Percentiles rank a stretch among this genome's conserved stretches.
phyloP scores from a whole-genome alignment of 2,113 vertebrate genomes.

The Phocoena phocoena region DNA sequence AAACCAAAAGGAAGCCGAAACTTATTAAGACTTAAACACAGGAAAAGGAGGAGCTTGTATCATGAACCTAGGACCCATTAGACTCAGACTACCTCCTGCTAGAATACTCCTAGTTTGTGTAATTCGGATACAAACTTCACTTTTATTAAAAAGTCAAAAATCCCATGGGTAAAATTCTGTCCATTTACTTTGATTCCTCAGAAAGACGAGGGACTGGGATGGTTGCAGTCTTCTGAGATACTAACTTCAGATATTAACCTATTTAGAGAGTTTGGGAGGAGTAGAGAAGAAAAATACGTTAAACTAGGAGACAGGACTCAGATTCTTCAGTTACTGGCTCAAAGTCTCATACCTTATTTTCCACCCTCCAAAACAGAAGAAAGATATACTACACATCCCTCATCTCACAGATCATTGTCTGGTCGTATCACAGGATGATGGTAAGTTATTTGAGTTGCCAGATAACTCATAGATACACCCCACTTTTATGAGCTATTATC shows the following conservation, averaged over 20 bases:
- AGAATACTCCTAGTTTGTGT: neutral
- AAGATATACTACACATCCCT: neutral
- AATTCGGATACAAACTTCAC: slow-evolving; percentile 5
- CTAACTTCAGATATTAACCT: neutral
- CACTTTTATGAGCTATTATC: neutral
- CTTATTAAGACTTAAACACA: slow-evolving; percentile 43
- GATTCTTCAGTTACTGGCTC: neutral
- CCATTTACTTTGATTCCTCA: slow-evolving; percentile 35
- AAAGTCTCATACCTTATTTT: neutral
- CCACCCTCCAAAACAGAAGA: neutral
- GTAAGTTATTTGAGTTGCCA: neutral
- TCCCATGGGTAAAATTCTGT: neutral
- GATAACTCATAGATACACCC: neutral
- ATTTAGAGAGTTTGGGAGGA: neutral
- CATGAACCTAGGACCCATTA: neutral
- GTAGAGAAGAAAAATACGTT: neutral
- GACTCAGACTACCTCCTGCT: neutral
- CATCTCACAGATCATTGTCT: neutral
- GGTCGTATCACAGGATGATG: neutral
- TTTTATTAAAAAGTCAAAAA: slow-evolving; percentile 22
- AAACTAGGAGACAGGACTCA: neutral
- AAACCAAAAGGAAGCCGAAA: slow-evolving; percentile 56
- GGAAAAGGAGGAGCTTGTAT: neutral
- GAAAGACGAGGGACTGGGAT: neutral
- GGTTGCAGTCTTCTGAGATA: neutral